Base-by-base conservation (phyloP, 1,140 invertebrate species). In the Asobara japonica region DNA sequence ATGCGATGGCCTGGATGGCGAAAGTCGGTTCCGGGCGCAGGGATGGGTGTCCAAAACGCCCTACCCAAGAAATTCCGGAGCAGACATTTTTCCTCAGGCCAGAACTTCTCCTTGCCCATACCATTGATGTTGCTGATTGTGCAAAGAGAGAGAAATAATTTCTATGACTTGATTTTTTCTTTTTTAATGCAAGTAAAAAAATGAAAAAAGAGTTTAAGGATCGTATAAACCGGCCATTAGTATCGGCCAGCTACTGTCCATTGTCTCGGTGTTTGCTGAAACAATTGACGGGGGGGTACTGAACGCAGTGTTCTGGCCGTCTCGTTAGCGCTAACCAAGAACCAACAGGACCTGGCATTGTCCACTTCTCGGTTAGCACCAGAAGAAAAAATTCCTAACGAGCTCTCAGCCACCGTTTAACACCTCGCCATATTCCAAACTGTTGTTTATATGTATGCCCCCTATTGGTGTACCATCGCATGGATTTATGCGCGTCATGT, bases 221-320 rank as follows among this genome's bases (percentile, higher is more conserved):
- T 81, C 82, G 81, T 82, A 86, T 86, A 84, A 85, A 82, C 83
- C 81, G 82, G 72, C 85, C 85, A 87, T 87, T 87, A 87, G 85
- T 86, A 87, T 82, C 76, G 79, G 76, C 69, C 77, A 79, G 82
- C 84, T 84, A 87, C 85, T 87, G 85, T 88, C 84, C 85, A 87
- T 88, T 88, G 85, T 88, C 86, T 87, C 81, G 78, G 78, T 87
- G 86, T 88, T 88, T 88, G 86, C 84, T 80, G 83, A 84, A 87
- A 87, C 86, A 88, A 88, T 88, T 88, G 86, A 86, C 86, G 84
- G 82, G 79, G 74, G 73, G 80, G 72, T 66, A 74, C 65, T 74
- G 77, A 62, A 51, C 72, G 71, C 73, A 78, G 74, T 82, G 83
- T 84, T 84, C 83, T 16, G 74, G 82, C 83, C 86, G 84, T 86